Conservation (phyloP, 2,797 vertebrate genomes). For the Menidia menidia region DNA sequence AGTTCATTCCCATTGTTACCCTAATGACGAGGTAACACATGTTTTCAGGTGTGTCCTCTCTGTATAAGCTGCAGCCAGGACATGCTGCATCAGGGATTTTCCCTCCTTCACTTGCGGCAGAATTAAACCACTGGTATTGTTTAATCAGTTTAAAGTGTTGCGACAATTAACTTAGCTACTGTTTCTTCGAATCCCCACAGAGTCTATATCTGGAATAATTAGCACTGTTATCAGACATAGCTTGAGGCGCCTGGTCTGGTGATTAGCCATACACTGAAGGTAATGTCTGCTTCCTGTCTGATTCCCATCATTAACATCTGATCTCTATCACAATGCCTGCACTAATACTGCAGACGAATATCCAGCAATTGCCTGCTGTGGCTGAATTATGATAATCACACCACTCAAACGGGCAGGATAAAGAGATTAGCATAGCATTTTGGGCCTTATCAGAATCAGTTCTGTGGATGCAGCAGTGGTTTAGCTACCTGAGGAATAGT, state of each 20-base stretch:
- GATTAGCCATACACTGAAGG: slow-evolving; percentile 69
- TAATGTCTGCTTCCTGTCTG: slow-evolving; percentile 80
- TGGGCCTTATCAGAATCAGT: slow-evolving; percentile 5
- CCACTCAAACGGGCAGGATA: slow-evolving; percentile 12
- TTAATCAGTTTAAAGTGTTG: slow-evolving; percentile 48
- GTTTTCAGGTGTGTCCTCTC: slow-evolving; percentile 73
- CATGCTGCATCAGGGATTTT: slow-evolving; percentile 31
- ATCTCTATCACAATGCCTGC: slow-evolving; percentile 67
- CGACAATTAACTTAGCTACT: slow-evolving; percentile 55
- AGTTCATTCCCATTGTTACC: slow-evolving; percentile 79
- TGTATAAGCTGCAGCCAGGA: slow-evolving; percentile 34
- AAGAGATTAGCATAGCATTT: slow-evolving; percentile 28
- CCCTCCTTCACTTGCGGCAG: slow-evolving; percentile 28
- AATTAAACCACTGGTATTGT: slow-evolving; percentile 49
- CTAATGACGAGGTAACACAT: slow-evolving; percentile 71
- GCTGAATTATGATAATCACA: slow-evolving; percentile 35
- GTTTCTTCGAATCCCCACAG: slow-evolving; percentile 64
- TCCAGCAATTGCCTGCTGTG: slow-evolving; percentile 36
- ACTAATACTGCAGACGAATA: slow-evolving; percentile 58
- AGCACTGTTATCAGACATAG: slow-evolving; percentile 71
- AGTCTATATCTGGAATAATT: slow-evolving; percentile 70
- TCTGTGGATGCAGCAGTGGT: slow-evolving; percentile 22
- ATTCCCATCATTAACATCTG: slow-evolving; percentile 83
- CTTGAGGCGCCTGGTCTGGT: slow-evolving; percentile 73
- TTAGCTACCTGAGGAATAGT: slow-evolving; percentile 12